A percentile compares a stretch with the other conserved stretches of the same genome.
Conservation (phyloP, 1,140 invertebrate genomes). For the Drosophila ambigua region DNA sequence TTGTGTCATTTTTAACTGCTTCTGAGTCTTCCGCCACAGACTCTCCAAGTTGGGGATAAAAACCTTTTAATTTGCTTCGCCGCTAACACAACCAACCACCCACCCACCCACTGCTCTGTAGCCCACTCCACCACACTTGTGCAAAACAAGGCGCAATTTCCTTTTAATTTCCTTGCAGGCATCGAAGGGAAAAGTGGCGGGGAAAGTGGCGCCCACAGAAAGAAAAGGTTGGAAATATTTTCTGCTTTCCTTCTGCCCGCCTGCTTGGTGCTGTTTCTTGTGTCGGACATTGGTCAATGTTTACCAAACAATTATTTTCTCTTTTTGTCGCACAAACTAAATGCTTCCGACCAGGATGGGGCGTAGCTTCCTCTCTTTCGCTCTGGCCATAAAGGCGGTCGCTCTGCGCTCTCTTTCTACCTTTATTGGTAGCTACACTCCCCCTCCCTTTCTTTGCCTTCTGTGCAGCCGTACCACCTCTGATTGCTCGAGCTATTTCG, state of each 20-base stretch:
- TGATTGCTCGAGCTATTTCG: constrained; percentile 34
- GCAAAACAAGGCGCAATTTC: constrained; percentile 73
- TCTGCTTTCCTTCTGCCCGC: constrained; percentile 43
- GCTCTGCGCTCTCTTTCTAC: constrained; percentile 5
- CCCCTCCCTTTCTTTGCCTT: background rate
- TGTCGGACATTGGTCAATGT: constrained; percentile 68
- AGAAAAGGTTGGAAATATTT: constrained; percentile 51
- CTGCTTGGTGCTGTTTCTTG: no score
- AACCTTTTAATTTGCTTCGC: constrained; percentile 59
- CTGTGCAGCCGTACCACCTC: background rate
- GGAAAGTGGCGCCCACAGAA: constrained; percentile 37
- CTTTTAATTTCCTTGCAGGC: constrained; percentile 71
- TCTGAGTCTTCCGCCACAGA: constrained; percentile 36
- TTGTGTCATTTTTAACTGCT: constrained; percentile 76
- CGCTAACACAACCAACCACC: no score
- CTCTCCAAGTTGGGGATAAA: constrained; percentile 57
- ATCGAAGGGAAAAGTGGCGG: constrained; percentile 19
- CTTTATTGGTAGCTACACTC: constrained; percentile 2
- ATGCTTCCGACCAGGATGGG: constrained; percentile 48
- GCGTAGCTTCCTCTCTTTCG: background rate
- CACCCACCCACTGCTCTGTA: background rate
- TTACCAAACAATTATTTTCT: constrained; percentile 76
- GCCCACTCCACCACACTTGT: background rate
- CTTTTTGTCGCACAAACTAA: constrained; percentile 73
- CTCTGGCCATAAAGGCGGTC: constrained; percentile 21